Percentiles rank a stretch among this genome's conserved stretches.
Conservation (phyloP, 1,140 invertebrate species). For the Drosophila obscura region DNA sequence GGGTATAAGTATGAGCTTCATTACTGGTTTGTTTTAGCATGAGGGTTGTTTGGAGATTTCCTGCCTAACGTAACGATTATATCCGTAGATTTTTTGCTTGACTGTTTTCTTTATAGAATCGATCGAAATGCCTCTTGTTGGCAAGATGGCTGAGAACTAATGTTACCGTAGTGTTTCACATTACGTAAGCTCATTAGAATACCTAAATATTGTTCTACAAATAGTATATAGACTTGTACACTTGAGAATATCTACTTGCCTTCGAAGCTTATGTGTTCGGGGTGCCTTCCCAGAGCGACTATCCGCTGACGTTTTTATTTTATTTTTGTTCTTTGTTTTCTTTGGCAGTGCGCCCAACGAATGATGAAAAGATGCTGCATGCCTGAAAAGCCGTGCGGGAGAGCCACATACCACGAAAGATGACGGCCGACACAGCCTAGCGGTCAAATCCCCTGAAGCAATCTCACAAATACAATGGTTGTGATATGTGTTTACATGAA, state of each 20-base stretch:
- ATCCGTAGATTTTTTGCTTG: no score
- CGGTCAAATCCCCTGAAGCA: conserved; percentile 57
- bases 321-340: conserved; percentile 54
- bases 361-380: conserved; percentile 75
- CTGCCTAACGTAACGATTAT: no score
- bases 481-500: conserved; percentile 49
- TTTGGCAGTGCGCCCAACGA: conserved; percentile 75
- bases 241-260: conserved; percentile 66
- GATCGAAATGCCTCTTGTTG: conserved; percentile 4
- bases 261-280: conserved; percentile 51
- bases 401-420: conserved; percentile 44
- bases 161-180: conserved; percentile 32
- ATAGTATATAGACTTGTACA: conserved; percentile 39
- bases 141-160: neutral
- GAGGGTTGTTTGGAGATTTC: no score
- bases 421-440: conserved; percentile 54
- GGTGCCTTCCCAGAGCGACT: conserved; percentile 58
- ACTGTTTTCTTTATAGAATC: neutral
- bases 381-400: conserved; percentile 56
- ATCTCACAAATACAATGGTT: conserved; percentile 48
- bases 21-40: no score
- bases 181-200: conserved; percentile 43
- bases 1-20: no score
- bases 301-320: conserved; percentile 66
- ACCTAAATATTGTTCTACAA: conserved; percentile 43